phyloP scores from a whole-genome alignment of 1,140 invertebrate genomes.

The Drosophila kikkawai region DNA sequence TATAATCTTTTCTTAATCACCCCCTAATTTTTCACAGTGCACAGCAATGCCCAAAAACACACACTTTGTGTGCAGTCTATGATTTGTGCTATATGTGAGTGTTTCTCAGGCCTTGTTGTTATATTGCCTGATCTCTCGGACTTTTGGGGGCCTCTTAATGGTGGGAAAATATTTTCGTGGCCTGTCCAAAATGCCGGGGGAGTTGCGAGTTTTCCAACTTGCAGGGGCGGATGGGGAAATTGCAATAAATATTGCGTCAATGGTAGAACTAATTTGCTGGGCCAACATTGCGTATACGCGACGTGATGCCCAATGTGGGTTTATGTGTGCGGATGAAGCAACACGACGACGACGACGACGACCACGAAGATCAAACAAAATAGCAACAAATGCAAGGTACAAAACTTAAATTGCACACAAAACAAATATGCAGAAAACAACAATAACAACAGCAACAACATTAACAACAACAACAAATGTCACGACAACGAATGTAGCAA shows the following conservation, averaged over 20 bases:
- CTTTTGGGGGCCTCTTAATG: conserved; percentile 70
- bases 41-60: conserved; percentile 46
- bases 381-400: conserved; percentile 27
- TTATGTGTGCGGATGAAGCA: conserved; percentile 31
- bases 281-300: conserved; percentile 46
- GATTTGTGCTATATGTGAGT: conserved; percentile 69
- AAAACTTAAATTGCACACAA: conserved; percentile 35
- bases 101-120: conserved; percentile 56
- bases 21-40: not conserved
- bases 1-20: not conserved
- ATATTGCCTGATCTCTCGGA: conserved; percentile 42
- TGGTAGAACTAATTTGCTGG: conserved; percentile 46
- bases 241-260: conserved; percentile 38
- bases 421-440: conserved; percentile 34
- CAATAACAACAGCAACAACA: conserved; percentile 30
- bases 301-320: conserved; percentile 26
- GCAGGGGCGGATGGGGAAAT: not conserved
- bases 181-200: conserved; percentile 8
- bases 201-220: not conserved
- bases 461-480: conserved; percentile 59
- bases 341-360: conserved; percentile 10
- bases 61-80: conserved; percentile 66
- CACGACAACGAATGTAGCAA: conserved; percentile 47
- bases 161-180: conserved; percentile 77
- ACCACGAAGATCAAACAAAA: conserved; percentile 15